Evolutionary conservation across 2,888 invertebrate genomes (phyloP).

Genomic region (Endomychus coccineus): DNA sequence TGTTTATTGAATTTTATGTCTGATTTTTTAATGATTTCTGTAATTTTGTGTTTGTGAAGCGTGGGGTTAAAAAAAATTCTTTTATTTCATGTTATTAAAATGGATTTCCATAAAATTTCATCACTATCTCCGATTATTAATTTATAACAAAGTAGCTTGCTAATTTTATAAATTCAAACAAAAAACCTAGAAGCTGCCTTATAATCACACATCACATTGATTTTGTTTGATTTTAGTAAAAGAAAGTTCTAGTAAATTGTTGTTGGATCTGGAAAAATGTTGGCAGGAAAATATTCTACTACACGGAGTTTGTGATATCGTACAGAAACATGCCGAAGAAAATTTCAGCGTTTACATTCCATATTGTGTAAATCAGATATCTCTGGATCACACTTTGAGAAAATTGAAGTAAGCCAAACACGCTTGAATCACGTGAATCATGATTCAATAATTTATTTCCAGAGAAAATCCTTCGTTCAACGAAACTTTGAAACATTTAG

Average conservation of each 20-base stretch:
- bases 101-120: no score
- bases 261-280: conserved; percentile 80
- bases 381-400: conserved; percentile 75
- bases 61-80: no score
- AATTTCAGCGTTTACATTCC: conserved; percentile 77
- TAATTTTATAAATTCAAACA: no score
- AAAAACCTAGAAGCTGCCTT: no score
- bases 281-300: conserved; percentile 88
- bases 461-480: conserved; percentile 41
- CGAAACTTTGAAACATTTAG: conserved; percentile 55
- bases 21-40: no score
- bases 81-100: no score
- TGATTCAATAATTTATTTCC: conserved; percentile 13
- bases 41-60: no score
- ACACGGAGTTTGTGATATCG: conserved; percentile 72
- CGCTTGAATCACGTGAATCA: background rate
- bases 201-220: no score
- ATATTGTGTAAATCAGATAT: conserved; percentile 90
- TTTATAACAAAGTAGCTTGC: no score
- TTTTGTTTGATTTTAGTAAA: conserved; percentile 61
- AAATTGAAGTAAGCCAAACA: conserved; percentile 51
- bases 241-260: conserved; percentile 70
- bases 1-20: no score
- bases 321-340: conserved; percentile 72
- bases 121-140: no score